Base-by-base conservation (phyloP, 1,140 invertebrate species). In the Kradibia gibbosae region DNA sequence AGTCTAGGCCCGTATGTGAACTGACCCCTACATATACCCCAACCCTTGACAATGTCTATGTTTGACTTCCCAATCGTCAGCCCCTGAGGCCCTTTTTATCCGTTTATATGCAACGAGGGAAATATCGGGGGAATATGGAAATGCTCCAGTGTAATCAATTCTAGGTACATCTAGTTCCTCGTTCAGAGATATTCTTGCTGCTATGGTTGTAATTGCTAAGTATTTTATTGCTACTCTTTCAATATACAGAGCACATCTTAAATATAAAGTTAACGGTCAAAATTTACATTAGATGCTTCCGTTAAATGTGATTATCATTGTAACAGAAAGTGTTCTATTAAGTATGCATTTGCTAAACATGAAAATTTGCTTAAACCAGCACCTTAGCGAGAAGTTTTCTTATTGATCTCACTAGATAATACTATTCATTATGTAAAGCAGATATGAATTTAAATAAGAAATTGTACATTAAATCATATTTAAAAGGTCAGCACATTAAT, bases 21-120 rank as follows among this genome's bases (percentile, higher is more conserved):
- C 78, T 79, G 78, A 53, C 55, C 57, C 50, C 34, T 55, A 50
- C 65, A 25, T 50, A 20, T 31, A 2, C 67, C 13, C 34, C 28
- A 31, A 25, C 28, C 67, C 53, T 50, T 53, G 34, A 34, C 15
- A 48, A 31, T 62, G 78, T 70, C 78, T 67, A 20, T 82, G 81
- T 82, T 82, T 82, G 70, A 78, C 76, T 82, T 82, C 81, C 60
- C 81, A 82, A 82, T 82, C 81, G 78, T 73, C 81, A 48, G 71
- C 76, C 71, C 81, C 67, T 42, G 76, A 70, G 70, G 81, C 70
- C 60, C 67, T 78, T 34, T 34, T 76, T 78, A 82, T 82, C 80
- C 80, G 75, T 77, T 73, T 78, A 60, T 74, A 77, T 45, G 75
- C 78, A 73, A 82, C 75, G 67, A 55, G 81, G 39, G 70, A 82